Base-by-base conservation (phyloP, 2,888 invertebrate genomes). In the Drosophila diplacantha region DNA sequence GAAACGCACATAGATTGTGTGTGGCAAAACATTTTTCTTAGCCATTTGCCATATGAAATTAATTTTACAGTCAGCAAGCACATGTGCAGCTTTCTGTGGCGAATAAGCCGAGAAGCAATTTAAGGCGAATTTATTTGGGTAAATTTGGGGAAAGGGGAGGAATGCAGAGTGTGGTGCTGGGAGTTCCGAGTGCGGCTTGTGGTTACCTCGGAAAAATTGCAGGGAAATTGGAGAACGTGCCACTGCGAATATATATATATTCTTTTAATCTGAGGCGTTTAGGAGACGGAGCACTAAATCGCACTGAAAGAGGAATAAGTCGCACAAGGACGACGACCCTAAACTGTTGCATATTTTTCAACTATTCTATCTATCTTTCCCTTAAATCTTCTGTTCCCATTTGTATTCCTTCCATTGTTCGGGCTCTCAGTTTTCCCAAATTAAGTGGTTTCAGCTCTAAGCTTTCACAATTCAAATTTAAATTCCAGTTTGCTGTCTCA, bases 11-110 rank as follows among this genome's bases (percentile, higher is more conserved):
- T 66, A 62, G 51, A 69, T 69, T 62, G 65, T 69, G 39, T 41
- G 41, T 55, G 64, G 61, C 35, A 63, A 61, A 61, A 61, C 61
- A 61, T 61, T 61, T 74, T 71, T 53, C 52, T 51, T 59, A 58
- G 56, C 62, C 62, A 62, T 59, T 75, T 75, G 73, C 60, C 63
- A 62, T 63, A 69, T 74, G 65, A 69, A 64, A 77, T 72, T 68
- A 68, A 71, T 67, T 71, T 72, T 72, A 70, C 61, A 72, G 72
- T 72, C 72, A 59, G 62, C 62, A 68, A 49, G 46, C 67, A 41
- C 62, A 34, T 37, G 26, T 54, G 44, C 54, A 37, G 55, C 66
- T 37, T 65, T 63, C 22, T 43, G 61, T 52, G 64, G 64, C 64
- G 35, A 61, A 52, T 38, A 52, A 52, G 52, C 37, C 50, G 53